Conservation (phyloP, 2,888 invertebrate species). For the Mycalesis mineus region DNA sequence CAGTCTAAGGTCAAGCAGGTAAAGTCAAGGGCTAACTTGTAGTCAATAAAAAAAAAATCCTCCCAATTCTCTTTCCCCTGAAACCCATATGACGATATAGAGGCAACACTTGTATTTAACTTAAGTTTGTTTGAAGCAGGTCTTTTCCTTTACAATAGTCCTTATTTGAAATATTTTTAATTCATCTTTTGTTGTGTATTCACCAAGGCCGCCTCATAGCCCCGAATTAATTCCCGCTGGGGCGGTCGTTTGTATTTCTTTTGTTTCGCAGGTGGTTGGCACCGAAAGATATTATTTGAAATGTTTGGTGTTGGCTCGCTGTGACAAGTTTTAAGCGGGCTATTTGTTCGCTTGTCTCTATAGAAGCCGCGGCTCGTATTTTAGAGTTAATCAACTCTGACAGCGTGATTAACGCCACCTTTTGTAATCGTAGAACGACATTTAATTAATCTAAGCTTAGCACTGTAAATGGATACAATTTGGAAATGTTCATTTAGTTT, state of each 20-base stretch:
- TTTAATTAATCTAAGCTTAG: slow-evolving; percentile 8
- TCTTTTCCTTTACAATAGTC: background rate
- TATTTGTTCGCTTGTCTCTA: slow-evolving; percentile 18
- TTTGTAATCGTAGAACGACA: slow-evolving; percentile 18
- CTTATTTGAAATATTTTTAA: background rate
- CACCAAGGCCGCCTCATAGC: background rate
- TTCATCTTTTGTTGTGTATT: background rate
- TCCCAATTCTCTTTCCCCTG: no score
- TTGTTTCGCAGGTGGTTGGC: slow-evolving; percentile 4
- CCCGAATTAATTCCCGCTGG: background rate
- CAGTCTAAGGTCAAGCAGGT: no score
- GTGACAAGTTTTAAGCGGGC: slow-evolving; percentile 11
- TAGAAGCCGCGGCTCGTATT: slow-evolving; percentile 20
- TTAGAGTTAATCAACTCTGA: slow-evolving; percentile 24
- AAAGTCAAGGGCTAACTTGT: no score
- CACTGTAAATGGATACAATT: slow-evolving; percentile 5
- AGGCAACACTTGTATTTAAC: no score
- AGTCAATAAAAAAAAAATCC: no score
- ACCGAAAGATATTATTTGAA: slow-evolving; percentile 10
- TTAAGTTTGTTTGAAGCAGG: no score
- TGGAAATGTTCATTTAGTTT: slow-evolving; percentile 1
- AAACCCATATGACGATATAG: no score
- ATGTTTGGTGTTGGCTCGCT: background rate
- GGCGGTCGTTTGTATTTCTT: slow-evolving; percentile 2
- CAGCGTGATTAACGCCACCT: slow-evolving; percentile 24